Conservation (phyloP, 1,140 invertebrate genomes). For the Rhynchophorus ferrugineus region DNA sequence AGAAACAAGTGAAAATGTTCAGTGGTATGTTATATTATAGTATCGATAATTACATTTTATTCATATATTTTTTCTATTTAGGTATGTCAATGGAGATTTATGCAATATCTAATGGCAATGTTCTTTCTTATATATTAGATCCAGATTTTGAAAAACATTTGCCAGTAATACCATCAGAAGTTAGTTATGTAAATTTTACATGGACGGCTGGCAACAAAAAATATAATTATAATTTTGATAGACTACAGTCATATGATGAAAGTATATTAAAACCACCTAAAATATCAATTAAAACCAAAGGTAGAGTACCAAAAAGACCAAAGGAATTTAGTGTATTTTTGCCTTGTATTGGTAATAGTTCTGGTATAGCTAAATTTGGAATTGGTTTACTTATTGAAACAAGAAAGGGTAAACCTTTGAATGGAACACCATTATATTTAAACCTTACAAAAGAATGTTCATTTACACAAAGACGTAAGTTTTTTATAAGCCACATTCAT, state of each 20-base stretch:
- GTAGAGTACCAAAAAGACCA: conserved; percentile 72
- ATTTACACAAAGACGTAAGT: conserved; percentile 72
- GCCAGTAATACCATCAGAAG: conserved; percentile 83
- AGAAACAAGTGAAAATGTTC: conserved; percentile 81
- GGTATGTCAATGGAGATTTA: conserved; percentile 82
- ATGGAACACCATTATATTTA: conserved; percentile 83
- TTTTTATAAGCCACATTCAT: conserved; percentile 29
- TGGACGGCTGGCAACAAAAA: conserved; percentile 81
- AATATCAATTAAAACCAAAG: conserved; percentile 78
- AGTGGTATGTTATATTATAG: conserved; percentile 55
- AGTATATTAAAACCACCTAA: conserved; percentile 74
- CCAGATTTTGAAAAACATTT: conserved; percentile 83
- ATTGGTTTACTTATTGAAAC: conserved; percentile 81
- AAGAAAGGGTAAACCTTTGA: conserved; percentile 64
- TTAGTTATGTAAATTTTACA: conserved; percentile 84
- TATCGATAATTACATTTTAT: not conserved
- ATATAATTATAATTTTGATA: conserved; percentile 83
- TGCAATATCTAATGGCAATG: conserved; percentile 77
- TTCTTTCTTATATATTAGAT: conserved; percentile 76
- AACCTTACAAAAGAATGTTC: conserved; percentile 87
- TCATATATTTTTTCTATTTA: conserved; percentile 39
- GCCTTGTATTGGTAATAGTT: conserved; percentile 81
- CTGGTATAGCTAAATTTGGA: conserved; percentile 80
- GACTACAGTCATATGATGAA: conserved; percentile 73
- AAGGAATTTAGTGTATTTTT: conserved; percentile 90